These are phyloP conservation scores for Chesias legatella DNA, from an alignment of 2,888 invertebrate genomes.

Conservation along the genomic window DNA sequence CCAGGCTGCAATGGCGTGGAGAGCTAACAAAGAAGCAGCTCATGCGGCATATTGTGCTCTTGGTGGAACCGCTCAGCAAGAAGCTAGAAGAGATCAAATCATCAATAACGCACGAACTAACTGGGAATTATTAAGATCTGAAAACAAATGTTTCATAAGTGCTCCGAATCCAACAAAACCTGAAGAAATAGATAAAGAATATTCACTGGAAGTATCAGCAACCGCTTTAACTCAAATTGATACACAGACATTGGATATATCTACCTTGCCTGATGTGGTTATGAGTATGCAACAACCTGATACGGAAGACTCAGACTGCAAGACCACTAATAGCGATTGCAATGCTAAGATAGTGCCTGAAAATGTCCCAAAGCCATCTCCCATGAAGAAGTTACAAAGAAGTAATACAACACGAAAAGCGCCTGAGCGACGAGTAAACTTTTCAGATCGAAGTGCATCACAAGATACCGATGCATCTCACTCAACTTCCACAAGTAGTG, in stretches of 20 bases:
- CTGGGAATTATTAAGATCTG: slow-evolving; percentile 87
- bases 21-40: slow-evolving; percentile 87
- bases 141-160: slow-evolving; percentile 80
- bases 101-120: slow-evolving; percentile 93
- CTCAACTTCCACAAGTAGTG: slow-evolving; percentile 81
- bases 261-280: slow-evolving; percentile 54
- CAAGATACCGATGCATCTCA: slow-evolving; percentile 83
- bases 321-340: slow-evolving; percentile 47
- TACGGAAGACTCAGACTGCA: slow-evolving; percentile 54
- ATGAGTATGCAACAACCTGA: slow-evolving; percentile 51
- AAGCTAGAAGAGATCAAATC: slow-evolving; percentile 88
- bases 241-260: slow-evolving; percentile 47
- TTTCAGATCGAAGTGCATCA: slow-evolving; percentile 79
- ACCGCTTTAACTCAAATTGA: slow-evolving; percentile 38
- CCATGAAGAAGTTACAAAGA: slow-evolving; percentile 58
- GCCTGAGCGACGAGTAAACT: slow-evolving; percentile 73
- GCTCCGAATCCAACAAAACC: slow-evolving; percentile 52
- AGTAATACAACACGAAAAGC: slow-evolving; percentile 69
- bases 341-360: slow-evolving; percentile 43
- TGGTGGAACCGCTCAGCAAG: slow-evolving; percentile 75
- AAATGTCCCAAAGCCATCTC: slow-evolving; percentile 38
- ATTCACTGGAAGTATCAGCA: slow-evolving; percentile 44
- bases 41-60: slow-evolving; percentile 84
- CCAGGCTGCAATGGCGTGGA: slow-evolving; percentile 89
- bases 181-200: slow-evolving; percentile 54